Conservation (phyloP, 2,888 invertebrate genomes). For the Eupeodes latifasciatus region DNA sequence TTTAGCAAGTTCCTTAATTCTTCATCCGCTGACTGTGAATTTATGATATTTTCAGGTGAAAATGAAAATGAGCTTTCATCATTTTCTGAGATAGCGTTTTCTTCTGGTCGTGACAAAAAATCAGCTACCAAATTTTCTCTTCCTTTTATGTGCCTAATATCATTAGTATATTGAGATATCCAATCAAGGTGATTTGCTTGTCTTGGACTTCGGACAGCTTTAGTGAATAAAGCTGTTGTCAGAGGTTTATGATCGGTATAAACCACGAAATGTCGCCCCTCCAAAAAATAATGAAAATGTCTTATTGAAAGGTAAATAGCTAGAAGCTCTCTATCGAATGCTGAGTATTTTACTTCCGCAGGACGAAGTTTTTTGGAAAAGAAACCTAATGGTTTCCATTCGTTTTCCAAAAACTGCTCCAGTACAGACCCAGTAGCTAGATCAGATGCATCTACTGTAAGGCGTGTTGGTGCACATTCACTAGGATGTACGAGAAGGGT, state of each 20-base stretch:
- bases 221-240: conserved; percentile 24
- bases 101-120: conserved; percentile 24
- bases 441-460: conserved; percentile 7
- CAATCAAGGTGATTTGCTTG: conserved; percentile 29
- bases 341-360: conserved; percentile 1
- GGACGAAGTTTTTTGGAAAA: conserved; percentile 16
- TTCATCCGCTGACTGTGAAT: not conserved
- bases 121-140: conserved; percentile 30
- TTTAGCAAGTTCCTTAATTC: not conserved
- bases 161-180: conserved; percentile 20
- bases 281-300: conserved; percentile 30
- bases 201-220: conserved; percentile 34
- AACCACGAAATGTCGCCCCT: conserved; percentile 17
- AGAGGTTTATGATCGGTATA: conserved; percentile 35
- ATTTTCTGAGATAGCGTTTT: not conserved
- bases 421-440: not conserved
- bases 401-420: conserved; percentile 11
- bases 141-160: conserved; percentile 33
- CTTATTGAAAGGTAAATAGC: conserved; percentile 8
- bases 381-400: conserved; percentile 25
- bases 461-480: conserved; percentile 1
- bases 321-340: conserved; percentile 4
- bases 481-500: not conserved
- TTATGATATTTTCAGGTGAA: conserved; percentile 18
- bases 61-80: not conserved